phyloP scores from a whole-genome alignment of 2,888 invertebrate species.

The Pemphredon lugubris region DNA sequence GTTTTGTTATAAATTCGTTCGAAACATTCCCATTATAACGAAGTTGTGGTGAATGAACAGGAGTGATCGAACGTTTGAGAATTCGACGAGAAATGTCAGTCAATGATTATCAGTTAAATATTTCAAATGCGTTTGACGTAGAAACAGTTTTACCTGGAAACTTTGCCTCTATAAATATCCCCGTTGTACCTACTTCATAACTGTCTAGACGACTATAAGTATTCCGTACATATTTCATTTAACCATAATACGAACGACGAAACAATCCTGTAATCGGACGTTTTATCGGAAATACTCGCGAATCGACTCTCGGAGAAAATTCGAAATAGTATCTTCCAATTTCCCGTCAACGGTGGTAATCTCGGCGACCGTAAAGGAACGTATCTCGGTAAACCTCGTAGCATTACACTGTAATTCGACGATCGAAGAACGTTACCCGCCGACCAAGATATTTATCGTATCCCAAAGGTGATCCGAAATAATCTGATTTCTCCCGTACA shows the following conservation, averaged over 20 bases:
- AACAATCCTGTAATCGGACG: neutral
- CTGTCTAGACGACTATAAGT: no score
- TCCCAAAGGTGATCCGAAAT: neutral
- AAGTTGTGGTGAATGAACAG: no score
- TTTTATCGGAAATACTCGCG: neutral
- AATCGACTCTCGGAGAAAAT: neutral
- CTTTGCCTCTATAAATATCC: no score
- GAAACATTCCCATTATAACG: no score
- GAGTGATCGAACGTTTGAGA: neutral
- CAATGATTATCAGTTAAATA: neutral
- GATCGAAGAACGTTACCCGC: neutral
- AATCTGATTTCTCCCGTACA: neutral
- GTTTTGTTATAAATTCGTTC: no score
- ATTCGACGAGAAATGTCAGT: neutral
- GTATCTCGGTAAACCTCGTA: no score
- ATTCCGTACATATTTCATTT: no score
- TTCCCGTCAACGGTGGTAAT: neutral
- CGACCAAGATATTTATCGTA: no score
- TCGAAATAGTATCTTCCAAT: neutral
- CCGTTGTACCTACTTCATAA: no score
- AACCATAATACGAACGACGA: neutral
- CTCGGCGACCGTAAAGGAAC: neutral
- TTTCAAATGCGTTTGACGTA: neutral
- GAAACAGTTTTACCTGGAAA: neutral
- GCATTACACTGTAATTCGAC: no score